phyloP scores from a whole-genome alignment of 2,797 vertebrate genomes.

The Pagetopsis macropterus region DNA sequence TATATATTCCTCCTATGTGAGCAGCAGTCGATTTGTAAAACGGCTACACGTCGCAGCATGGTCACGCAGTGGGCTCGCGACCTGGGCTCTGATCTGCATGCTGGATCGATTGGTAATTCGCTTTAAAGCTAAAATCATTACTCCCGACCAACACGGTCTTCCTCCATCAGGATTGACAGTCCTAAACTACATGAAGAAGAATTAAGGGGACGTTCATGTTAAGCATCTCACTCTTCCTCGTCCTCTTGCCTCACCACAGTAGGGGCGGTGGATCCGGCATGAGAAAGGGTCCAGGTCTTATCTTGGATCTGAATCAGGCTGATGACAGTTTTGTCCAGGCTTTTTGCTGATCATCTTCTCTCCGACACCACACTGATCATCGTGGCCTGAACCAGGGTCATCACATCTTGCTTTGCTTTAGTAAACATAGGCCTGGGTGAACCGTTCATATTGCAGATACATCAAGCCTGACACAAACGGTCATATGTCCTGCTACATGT shows the following conservation, averaged over 20 bases:
- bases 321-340: slow-evolving; percentile 73
- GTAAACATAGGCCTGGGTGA: slow-evolving; percentile 48
- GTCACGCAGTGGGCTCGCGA: slow-evolving; percentile 71
- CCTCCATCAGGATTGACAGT: slow-evolving; percentile 66
- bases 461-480: slow-evolving; percentile 34
- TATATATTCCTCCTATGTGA: slow-evolving; percentile 73
- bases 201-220: slow-evolving; percentile 57
- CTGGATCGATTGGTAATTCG: slow-evolving; percentile 83
- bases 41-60: slow-evolving; percentile 74
- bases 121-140: slow-evolving; percentile 87
- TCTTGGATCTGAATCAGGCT: slow-evolving; percentile 64
- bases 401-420: slow-evolving; percentile 51
- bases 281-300: slow-evolving; percentile 61
- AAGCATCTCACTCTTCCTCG: slow-evolving; percentile 58
- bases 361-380: slow-evolving; percentile 45
- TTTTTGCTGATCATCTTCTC: slow-evolving; percentile 54
- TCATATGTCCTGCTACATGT: slow-evolving; percentile 8
- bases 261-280: slow-evolving; percentile 17
- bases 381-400: slow-evolving; percentile 38
- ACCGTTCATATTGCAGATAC: slow-evolving; percentile 39
- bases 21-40: slow-evolving; percentile 82
- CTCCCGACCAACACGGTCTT: slow-evolving; percentile 74
- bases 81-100: slow-evolving; percentile 81
- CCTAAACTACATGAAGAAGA: slow-evolving; percentile 61
- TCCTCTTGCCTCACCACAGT: slow-evolving; percentile 23